phyloP scores from a whole-genome alignment of 2,888 invertebrate species.

The Chironomus riparius region DNA sequence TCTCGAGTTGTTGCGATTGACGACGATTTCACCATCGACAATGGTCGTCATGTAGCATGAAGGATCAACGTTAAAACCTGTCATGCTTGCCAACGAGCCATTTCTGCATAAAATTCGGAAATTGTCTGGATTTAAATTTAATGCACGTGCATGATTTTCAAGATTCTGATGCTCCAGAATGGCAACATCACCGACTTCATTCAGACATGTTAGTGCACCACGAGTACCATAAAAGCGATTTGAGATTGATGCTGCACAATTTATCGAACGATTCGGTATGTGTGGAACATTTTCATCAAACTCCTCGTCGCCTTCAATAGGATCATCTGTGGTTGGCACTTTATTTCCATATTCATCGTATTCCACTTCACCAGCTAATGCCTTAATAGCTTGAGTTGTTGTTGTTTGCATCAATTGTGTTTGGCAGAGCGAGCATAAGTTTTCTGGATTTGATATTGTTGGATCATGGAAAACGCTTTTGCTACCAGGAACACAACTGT shows the following conservation, averaged over 20 bases:
- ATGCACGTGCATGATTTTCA: constrained; percentile 37
- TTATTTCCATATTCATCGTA: neutral
- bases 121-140: constrained; percentile 37
- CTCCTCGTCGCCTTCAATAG: constrained; percentile 21
- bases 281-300: constrained; percentile 26
- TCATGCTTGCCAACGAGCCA: constrained; percentile 45
- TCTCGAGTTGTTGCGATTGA: constrained; percentile 39
- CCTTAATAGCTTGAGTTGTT: neutral
- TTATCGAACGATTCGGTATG: constrained; percentile 31
- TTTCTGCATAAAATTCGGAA: constrained; percentile 53
- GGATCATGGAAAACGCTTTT: constrained; percentile 44
- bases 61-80: constrained; percentile 48
- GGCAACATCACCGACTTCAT: constrained; percentile 49
- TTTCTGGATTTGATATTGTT: constrained; percentile 33
- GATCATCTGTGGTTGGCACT: neutral
- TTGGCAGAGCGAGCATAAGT: constrained; percentile 36
- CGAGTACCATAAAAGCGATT: constrained; percentile 52
- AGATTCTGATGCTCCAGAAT: constrained; percentile 49
- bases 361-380: neutral
- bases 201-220: constrained; percentile 52
- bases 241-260: constrained; percentile 46
- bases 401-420: constrained; percentile 9
- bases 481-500: constrained; percentile 55
- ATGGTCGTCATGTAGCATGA: constrained; percentile 49
- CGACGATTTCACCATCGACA: constrained; percentile 53